Evolutionary conservation across 92 coral and sea anemone genomes (phyloP), one percentile per base, ranked within the genome.

Genomic region (Isaurus tuberculatus): DNA sequence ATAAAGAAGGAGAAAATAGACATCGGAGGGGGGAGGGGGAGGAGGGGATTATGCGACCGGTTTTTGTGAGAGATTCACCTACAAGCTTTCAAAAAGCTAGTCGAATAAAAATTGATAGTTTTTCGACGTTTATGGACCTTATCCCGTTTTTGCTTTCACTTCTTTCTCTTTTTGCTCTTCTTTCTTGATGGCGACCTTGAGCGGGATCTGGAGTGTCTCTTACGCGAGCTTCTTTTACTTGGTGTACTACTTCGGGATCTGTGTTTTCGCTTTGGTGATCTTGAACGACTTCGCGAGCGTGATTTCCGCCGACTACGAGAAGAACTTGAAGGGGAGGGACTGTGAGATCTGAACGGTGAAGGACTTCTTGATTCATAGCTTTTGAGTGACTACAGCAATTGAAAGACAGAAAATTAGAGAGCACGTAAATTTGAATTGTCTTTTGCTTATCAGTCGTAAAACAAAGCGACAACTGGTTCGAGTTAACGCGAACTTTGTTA

Each of bases 341-440:
- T 92, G 53, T 95, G 95, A 80, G 95, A 91, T 49, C 91, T 87
- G 9, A 98, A 96, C 15, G 97, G 98, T 5, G 99, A 94, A 48
- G 98, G 99, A 64, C 95, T 89, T 79, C 98, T 86, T 13, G 98
- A 96, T 49, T 92, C 95, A 85, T 96, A 96, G 67, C 94, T 84
- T 85, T 96, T 96, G 19, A 96, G 88, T 1, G 99, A 94, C 99
- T 96, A 78, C 57, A 79, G 61, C 37, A 64, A 33, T 14, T 17
- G 2, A 60, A 65, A 68, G 15, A 82, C 8, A 28, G 32, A 29
- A 17, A 20, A 36, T 43, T 15, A 36, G 17, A 7, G 51, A 30
- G 9, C 32, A 26, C 4, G 8, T 48, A 28, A 65, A 13, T 0
- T 0, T 15, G 33, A 25, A 6, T 7, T 17, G 25, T 17, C 17